Conservation (phyloP, 2,113 vertebrate species). For the Emydocephalus ijimae region DNA sequence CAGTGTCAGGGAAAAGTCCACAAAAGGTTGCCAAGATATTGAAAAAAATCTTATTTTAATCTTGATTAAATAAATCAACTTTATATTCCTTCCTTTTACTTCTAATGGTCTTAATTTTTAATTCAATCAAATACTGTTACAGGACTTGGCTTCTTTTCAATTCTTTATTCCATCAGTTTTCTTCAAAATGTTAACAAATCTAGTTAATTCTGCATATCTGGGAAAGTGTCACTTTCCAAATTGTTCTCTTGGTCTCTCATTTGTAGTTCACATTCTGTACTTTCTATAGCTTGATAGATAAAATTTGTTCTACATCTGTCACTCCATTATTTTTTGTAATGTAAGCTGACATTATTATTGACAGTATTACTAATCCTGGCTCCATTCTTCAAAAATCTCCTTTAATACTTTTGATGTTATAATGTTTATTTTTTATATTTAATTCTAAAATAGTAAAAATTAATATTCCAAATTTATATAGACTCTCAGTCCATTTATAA, state of each 20-base stretch:
- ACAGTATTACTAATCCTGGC: background rate
- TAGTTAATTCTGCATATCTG: background rate
- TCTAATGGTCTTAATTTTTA: background rate
- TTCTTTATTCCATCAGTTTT: background rate
- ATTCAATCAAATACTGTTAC: background rate
- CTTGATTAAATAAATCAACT: background rate
- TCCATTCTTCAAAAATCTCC: background rate
- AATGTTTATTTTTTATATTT: background rate
- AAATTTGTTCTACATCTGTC: background rate
- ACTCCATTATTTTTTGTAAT: background rate
- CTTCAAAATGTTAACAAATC: background rate
- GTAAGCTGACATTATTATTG: background rate
- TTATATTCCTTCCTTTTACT: background rate
- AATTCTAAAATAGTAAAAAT: background rate
- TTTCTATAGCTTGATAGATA: background rate
- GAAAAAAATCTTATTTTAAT: background rate
- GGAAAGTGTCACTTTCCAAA: background rate
- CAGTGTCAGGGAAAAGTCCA: background rate
- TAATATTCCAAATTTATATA: background rate
- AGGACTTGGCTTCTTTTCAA: background rate
- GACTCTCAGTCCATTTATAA: background rate
- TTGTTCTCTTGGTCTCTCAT: background rate
- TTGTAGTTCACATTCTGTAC: background rate
- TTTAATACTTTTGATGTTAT: background rate
- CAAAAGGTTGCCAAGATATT: background rate